Percentiles rank a stretch among this genome's conserved stretches.
phyloP scores from a whole-genome alignment of 1,140 invertebrate genomes.

The Sesamia nonagrioides region DNA sequence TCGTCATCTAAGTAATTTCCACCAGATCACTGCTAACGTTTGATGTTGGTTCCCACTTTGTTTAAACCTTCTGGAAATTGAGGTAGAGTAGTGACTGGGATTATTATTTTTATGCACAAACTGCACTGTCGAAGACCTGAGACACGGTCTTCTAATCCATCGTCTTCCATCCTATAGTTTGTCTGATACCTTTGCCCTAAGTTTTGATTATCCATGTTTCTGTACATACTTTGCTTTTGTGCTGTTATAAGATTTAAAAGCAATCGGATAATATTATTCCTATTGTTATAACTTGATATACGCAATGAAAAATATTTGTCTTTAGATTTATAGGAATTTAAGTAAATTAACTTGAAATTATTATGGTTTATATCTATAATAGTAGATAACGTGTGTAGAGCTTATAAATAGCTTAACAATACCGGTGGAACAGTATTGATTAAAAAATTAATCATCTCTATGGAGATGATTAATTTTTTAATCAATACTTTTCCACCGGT shows the following conservation, averaged over 20 bases:
- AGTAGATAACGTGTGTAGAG: neutral
- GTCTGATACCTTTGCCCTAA: neutral
- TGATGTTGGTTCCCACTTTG: neutral
- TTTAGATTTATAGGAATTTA: neutral
- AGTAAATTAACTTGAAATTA: neutral
- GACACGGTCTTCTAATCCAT: neutral
- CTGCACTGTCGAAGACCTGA: neutral
- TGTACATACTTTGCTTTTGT: slow-evolving; percentile 15
- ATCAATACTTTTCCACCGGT: neutral
- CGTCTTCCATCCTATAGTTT: slow-evolving; percentile 16
- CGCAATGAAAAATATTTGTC: no score
- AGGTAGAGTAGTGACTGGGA: neutral
- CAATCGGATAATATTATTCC: neutral
- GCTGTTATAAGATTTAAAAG: slow-evolving; percentile 15
- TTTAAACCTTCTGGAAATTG: neutral
- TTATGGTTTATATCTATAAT: neutral
- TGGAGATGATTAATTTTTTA: neutral
- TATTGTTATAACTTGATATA: neutral
- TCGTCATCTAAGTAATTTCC: neutral
- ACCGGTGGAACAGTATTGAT: no score
- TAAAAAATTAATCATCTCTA: no score
- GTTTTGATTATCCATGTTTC: neutral
- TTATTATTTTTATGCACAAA: neutral
- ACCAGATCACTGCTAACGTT: neutral
- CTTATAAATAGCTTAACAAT: slow-evolving; percentile 11